Evolutionary conservation across 1,140 invertebrate genomes (phyloP), one percentile per base, ranked within the genome.

Genomic region (Drosophila parvula): DNA sequence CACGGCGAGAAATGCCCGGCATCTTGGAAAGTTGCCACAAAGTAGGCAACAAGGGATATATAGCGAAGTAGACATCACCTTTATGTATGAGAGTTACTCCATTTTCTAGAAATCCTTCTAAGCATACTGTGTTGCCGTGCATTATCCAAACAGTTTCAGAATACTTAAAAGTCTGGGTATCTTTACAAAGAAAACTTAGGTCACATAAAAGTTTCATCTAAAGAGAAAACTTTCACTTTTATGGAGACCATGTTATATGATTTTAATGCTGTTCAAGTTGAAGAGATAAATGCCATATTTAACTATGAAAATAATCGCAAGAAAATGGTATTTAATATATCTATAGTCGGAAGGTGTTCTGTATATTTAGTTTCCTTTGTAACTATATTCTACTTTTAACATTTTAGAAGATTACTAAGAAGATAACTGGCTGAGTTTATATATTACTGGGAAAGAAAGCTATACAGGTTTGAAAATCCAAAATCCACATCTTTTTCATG

Each of bases 1-100:
- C 82, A 86, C 82, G 65, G 67, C 12, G 47, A 67, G 38, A 76
- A 88, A 61, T 36, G 45, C 27, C 12, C 12, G 5, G 32, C 1
- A 22, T n/a, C 36, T 50, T 65, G 57, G 57, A 38, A 14, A 2
- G n/a, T 11, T 27, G 57, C 59, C 74, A 51, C 22, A 43, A 74
- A 67, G 32, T 61, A 40, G 11, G 16, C 11, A 12, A 5, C 16
- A 5, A 32, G 16, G 5, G 27, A 27, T 2, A 5, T 2, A 5
- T 10, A 47, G 27, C 45, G n/a, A 28, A 14, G 28, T 22, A 22
- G 22, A 2, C 22, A 22, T n/a, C 1, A 22, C 22, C 22, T 22
- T 2, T 22, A 22, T 22, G 22, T 22, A 22, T 22, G 1, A 22
- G n/a, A n/a, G n/a, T n/a, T n/a, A n/a, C n/a, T n/a, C n/a, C n/a